Conservation (phyloP, 1,140 invertebrate genomes). For the Drosophila seguyi region DNA sequence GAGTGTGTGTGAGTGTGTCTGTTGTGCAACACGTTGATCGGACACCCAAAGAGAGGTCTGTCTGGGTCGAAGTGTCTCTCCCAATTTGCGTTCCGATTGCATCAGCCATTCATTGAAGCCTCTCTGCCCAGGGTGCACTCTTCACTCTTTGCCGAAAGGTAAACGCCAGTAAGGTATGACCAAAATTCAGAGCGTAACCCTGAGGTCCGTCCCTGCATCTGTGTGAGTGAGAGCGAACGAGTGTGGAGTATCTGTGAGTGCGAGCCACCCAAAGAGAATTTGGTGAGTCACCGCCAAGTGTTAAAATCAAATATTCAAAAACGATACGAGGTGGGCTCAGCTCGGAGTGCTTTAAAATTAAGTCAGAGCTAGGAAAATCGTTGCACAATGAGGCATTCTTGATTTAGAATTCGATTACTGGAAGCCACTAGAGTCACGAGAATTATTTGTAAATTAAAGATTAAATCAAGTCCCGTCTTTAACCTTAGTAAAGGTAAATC, state of each 20-base stretch:
- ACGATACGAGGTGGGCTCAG: conserved; percentile 4
- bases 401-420: not conserved
- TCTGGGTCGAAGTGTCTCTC: conserved; percentile 46
- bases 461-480: not conserved
- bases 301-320: conserved; percentile 23
- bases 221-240: not conserved
- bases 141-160: conserved; percentile 34
- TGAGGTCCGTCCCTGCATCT: conserved; percentile 24
- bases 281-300: conserved; percentile 23
- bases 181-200: conserved; percentile 51
- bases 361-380: not conserved
- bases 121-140: conserved; percentile 33
- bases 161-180: conserved; percentile 17
- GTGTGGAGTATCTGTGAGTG: conserved; percentile 3
- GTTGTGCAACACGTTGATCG: conserved; percentile 62
- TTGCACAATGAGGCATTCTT: not conserved
- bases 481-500: too few species aligned
- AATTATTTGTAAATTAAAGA: not conserved
- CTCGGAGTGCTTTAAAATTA: conserved; percentile 16
- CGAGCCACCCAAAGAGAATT: conserved; percentile 4
- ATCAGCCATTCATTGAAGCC: conserved; percentile 73
- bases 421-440: not conserved
- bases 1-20: not conserved
- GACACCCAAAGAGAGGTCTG: conserved; percentile 32
- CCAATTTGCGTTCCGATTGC: conserved; percentile 66